Evolutionary conservation across 2,888 invertebrate genomes (phyloP).

Genomic region (Caenorhabditis sp.): DNA sequence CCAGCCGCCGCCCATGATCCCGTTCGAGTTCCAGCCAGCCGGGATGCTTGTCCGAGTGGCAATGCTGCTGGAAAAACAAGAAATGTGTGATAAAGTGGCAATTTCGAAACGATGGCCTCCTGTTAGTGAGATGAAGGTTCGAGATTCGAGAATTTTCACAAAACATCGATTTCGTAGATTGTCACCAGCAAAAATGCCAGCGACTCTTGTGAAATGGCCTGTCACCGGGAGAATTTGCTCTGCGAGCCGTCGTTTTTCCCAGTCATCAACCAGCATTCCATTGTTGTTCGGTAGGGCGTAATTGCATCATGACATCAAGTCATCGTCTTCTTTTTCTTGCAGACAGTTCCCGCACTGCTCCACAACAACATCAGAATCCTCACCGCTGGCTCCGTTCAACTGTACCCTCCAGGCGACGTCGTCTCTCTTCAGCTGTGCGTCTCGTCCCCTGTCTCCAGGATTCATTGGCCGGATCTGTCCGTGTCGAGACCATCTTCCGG

Average conservation of each 20-base stretch:
- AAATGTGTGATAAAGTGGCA: constrained; percentile 82
- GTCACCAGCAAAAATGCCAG: neutral
- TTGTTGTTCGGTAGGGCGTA: neutral
- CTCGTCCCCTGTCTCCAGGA: constrained; percentile 53
- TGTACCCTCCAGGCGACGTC: constrained; percentile 67
- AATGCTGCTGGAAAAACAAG: constrained; percentile 84
- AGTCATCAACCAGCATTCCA: constrained; percentile 36
- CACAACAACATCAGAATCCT: neutral
- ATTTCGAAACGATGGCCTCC: constrained; percentile 29
- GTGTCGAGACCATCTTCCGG: constrained; percentile 66
- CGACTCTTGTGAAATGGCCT: constrained; percentile 61
- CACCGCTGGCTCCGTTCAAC: constrained; percentile 65
- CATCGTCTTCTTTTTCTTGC: constrained; percentile 3
- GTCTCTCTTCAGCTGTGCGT: constrained; percentile 74
- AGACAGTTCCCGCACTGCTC: constrained; percentile 28
- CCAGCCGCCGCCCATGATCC: constrained; percentile 80
- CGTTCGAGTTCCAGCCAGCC: constrained; percentile 84
- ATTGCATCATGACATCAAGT: neutral
- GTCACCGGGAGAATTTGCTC: constrained; percentile 39
- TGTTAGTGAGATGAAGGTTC: constrained; percentile 20
- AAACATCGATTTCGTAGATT: too few species aligned
- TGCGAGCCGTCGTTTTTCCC: constrained; percentile 71
- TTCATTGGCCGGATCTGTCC: constrained; percentile 75
- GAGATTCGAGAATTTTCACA: neutral
- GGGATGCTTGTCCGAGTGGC: constrained; percentile 84